Base-by-base conservation (phyloP, 2,888 invertebrate species). In the Adela reaumurella region DNA sequence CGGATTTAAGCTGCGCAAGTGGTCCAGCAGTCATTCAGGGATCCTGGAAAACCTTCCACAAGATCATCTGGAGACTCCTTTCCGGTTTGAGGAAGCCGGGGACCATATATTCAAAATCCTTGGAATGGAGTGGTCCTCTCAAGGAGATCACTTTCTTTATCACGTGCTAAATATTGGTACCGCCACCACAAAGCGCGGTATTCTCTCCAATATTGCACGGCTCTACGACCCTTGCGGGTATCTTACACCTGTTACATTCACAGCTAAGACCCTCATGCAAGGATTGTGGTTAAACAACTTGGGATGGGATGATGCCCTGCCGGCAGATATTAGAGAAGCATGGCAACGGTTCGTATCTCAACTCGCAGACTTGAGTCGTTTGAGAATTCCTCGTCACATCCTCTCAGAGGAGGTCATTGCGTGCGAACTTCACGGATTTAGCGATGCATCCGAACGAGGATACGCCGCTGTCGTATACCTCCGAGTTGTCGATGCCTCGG, bases 1-100 rank as follows among this genome's bases (percentile, higher is more conserved):
- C 17, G 57, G 58, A 11, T 57, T 60, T 49, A 46, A 52, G 6
- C 50, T 60, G 2, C 49, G 58, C 6, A 54, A 59, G 48, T 52
- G 52, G 50, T 48, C 52, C 17, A 52, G 48, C n/a, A 54, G 49
- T 18, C 41, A 46, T 17, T 11, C 19, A 1, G 29, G 43, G 2
- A 14, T 49, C 19, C 16, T 49, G 8, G 19, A 47, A 2, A 16
- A 45, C 16, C 1, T 52, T 11, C 43, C 51, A 24, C 16, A 47
- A 29, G 54, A 56, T 51, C 10, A 53, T 19, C 16, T 43, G 45
- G 46, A 35, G 14, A 49, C 49, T 8, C 46, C 45, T 11, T 48
- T 51, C 41, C 44, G 45, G 17, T 48, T 48, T 17, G 20, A 48
- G 6, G 46, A 48, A 19, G 48, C 24, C 5, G 46, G 19, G 5